phyloP scores from a whole-genome alignment of 2,888 invertebrate species.

The Elysia crispata region DNA sequence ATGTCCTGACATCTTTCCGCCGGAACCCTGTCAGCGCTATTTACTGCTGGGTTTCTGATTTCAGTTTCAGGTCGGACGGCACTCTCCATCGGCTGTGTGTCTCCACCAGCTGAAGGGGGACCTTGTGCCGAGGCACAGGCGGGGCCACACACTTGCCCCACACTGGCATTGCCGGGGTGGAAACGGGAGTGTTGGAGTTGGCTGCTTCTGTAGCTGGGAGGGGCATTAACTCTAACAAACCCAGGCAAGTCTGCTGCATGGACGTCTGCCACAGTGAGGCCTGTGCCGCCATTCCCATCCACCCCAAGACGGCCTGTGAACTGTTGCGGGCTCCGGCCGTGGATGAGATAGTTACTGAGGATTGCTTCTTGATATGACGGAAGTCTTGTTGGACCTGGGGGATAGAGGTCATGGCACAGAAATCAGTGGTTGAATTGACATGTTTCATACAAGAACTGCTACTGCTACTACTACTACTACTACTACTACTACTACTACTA shows the following conservation, averaged over 20 bases:
- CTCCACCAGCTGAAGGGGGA: no score
- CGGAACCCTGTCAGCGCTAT: no score
- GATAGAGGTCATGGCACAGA: neutral
- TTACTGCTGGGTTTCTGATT: no score
- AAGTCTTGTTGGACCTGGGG: slow-evolving; percentile 15
- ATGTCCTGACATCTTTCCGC: no score
- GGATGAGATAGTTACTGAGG: slow-evolving; percentile 17
- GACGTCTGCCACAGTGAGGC: neutral
- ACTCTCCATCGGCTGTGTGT: no score
- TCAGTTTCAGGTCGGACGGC: no score
- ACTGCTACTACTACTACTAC: neutral
- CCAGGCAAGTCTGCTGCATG: neutral
- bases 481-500: neutral
- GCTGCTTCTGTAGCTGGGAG: slow-evolving; percentile 46
- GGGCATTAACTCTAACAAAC: slow-evolving; percentile 37
- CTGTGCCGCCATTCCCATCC: neutral
- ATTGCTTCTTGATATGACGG: slow-evolving; percentile 43
- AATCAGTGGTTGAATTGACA: no score
- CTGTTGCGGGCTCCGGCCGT: neutral
- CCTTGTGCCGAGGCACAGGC: no score
- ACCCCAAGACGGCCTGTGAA: slow-evolving; percentile 24
- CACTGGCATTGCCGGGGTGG: no score
- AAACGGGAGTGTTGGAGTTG: neutral
- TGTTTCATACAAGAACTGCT: no score
- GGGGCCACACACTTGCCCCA: no score